phyloP scores from a whole-genome alignment of 64 coral and sea anemone species.

The Montipora foliosa region DNA sequence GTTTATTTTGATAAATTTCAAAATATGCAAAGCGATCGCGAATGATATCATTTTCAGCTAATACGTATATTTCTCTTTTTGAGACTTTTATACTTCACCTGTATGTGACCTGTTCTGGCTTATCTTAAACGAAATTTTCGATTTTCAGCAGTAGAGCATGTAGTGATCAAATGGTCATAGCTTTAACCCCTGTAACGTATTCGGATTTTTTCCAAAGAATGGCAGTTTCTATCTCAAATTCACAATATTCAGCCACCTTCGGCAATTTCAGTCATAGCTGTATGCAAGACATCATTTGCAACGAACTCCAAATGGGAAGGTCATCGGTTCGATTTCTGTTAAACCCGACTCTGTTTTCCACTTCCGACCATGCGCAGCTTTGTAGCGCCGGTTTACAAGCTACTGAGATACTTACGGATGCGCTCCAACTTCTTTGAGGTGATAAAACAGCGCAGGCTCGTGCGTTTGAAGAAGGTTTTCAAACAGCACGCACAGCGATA shows the following conservation, averaged over 20 bases:
- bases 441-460: conserved; percentile 85
- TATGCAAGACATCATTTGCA: too few species aligned
- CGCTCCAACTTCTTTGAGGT: conserved; percentile 88
- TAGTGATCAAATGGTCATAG: too few species aligned
- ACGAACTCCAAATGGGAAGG: neutral
- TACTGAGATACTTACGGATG: conserved; percentile 72
- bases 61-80: neutral
- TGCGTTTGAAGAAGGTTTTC: conserved; percentile 91
- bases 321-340: neutral
- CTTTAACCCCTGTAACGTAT: too few species aligned
- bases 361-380: neutral
- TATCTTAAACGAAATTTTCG: too few species aligned
- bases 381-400: neutral
- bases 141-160: too few species aligned
- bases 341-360: neutral
- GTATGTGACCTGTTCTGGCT: too few species aligned
- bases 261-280: too few species aligned
- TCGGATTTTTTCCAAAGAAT: too few species aligned
- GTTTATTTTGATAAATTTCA: too few species aligned
- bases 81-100: too few species aligned
- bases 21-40: neutral
- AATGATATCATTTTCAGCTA: neutral
- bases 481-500: conserved; percentile 82
- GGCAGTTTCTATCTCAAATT: too few species aligned
- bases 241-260: too few species aligned